A percentile compares a stretch with the other conserved stretches of the same genome.
Evolutionary conservation across 2,113 vertebrate species (phyloP).

Genomic region (Forbesichthys papilliferus): DNA sequence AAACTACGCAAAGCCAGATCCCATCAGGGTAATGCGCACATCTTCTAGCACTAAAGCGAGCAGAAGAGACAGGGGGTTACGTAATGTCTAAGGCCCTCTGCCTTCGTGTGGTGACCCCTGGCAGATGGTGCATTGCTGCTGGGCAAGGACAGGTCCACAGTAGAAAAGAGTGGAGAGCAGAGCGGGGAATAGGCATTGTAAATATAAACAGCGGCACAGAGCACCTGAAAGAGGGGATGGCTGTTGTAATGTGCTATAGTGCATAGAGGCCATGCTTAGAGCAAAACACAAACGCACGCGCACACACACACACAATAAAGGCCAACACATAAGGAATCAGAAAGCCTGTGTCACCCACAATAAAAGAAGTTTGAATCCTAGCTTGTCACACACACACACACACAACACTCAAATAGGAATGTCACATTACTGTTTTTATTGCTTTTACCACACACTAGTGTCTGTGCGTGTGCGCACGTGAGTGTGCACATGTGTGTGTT

Average conservation of each 20-base stretch:
- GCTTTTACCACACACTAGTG: not conserved
- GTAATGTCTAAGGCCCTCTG: conserved; percentile 59
- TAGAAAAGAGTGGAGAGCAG: conserved; percentile 4
- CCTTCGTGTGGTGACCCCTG: conserved; percentile 38
- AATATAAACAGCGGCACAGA: conserved; percentile 1
- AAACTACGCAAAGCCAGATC: too few relatives aligned
- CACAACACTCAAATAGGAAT: not conserved
- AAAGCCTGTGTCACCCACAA: not conserved
- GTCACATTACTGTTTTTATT: not conserved
- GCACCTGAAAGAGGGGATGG: not conserved
- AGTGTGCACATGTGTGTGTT: not conserved
- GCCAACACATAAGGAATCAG: not conserved
- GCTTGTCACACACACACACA: too few relatives aligned
- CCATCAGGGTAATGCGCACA: too few relatives aligned
- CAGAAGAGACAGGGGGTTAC: conserved; percentile 41
- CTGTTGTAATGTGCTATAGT: not conserved
- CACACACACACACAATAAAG: not conserved
- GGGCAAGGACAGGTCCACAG: conserved; percentile 45
- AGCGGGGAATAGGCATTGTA: conserved; percentile 1
- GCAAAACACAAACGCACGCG: not conserved
- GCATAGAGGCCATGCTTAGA: not conserved
- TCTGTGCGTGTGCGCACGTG: not conserved
- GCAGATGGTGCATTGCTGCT: conserved; percentile 59
- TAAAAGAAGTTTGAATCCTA: not conserved
- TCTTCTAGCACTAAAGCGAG: not conserved